Evolutionary conservation across 2,113 vertebrate genomes (phyloP).

Genomic region (Amphilophus citrinellus): DNA sequence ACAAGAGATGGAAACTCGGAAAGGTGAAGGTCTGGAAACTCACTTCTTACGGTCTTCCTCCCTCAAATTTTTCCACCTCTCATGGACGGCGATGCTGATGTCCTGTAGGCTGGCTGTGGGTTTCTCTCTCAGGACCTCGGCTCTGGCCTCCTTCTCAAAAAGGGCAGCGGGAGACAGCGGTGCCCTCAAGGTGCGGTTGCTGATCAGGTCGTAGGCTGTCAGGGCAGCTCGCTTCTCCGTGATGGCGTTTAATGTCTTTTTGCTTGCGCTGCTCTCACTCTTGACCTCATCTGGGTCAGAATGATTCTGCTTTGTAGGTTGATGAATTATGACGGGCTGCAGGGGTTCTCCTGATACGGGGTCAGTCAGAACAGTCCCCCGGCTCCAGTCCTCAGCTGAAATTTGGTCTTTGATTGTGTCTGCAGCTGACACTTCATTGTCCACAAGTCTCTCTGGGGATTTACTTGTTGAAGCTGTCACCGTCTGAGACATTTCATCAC

Average conservation of each 20-base stretch:
- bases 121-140: constrained; percentile 84
- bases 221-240: constrained; percentile 85
- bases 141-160: constrained; percentile 86
- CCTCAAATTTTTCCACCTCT: constrained; percentile 89
- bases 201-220: constrained; percentile 92
- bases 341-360: constrained; percentile 75
- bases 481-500: constrained; percentile 40
- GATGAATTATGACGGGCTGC: constrained; percentile 86
- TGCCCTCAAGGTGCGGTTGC: constrained; percentile 83
- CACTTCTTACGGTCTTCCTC: constrained; percentile 90
- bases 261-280: constrained; percentile 48
- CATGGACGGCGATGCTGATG: constrained; percentile 80
- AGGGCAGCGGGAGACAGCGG: constrained; percentile 86
- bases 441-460: neutral
- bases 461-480: neutral
- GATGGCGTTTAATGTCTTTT: constrained; percentile 82
- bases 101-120: constrained; percentile 84
- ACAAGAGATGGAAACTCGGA: constrained; percentile 83
- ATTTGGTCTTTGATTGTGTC: constrained; percentile 64
- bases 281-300: constrained; percentile 37
- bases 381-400: constrained; percentile 88
- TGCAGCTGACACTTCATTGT: constrained; percentile 30
- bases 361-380: constrained; percentile 83
- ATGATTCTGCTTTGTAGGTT: constrained; percentile 45
- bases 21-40: constrained; percentile 85